These are phyloP conservation scores for Tenthredo scrophulariae DNA, from an alignment of 2,888 invertebrate species.

Conservation along the genomic window DNA sequence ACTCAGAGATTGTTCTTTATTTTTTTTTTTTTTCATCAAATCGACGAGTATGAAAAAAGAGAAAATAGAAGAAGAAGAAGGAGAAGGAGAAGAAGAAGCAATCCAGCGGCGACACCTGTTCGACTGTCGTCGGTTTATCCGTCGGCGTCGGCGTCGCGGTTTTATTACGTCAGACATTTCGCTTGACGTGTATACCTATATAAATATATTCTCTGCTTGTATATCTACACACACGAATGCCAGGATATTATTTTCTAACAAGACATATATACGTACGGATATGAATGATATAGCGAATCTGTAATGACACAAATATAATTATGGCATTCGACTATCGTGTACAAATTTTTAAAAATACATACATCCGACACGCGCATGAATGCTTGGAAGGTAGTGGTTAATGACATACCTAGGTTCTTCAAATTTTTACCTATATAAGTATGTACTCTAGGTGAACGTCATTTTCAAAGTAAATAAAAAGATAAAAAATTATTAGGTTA, in stretches of 20 bases:
- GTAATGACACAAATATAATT: neutral
- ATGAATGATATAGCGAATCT: neutral
- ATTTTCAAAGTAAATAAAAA: neutral
- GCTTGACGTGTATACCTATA: conserved; percentile 20
- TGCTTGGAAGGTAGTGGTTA: neutral
- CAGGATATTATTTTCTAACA: neutral
- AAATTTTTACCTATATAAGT: neutral
- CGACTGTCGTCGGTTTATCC: conserved; percentile 21
- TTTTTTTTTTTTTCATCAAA: neutral
- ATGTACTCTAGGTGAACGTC: neutral
- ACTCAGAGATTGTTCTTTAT: neutral
- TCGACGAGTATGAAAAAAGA: neutral
- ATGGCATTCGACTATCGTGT: conserved; percentile 39
- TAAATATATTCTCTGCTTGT: neutral
- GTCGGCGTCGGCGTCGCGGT: conserved; percentile 25
- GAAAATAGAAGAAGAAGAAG: neutral
- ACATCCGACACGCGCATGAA: neutral
- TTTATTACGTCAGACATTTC: conserved; percentile 33
- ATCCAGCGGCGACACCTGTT: conserved; percentile 43
- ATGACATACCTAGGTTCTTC: neutral
- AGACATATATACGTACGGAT: neutral
- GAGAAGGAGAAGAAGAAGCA: neutral
- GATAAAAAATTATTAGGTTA: neutral
- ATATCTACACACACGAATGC: neutral
- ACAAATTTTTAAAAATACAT: conserved; percentile 54